Evolutionary conservation across 2,888 invertebrate species (phyloP).

Genomic region (Lucinisca nassula): DNA sequence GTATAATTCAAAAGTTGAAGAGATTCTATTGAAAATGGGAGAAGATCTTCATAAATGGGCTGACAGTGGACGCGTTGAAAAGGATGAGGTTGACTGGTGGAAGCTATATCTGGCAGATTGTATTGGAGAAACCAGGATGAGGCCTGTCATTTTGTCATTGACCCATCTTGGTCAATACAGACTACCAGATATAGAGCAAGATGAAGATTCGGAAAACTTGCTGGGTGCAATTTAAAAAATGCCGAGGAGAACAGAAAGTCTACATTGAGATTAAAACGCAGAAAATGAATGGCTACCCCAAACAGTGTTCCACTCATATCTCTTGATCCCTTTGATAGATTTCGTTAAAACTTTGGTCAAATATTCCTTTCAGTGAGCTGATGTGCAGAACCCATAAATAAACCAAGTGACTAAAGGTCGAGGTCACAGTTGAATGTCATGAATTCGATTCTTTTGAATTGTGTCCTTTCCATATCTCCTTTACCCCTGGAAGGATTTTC

Average conservation of each 20-base stretch:
- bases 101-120: not conserved
- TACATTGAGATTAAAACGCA: not conserved
- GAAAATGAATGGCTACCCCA: too few species aligned
- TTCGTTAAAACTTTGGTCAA: too few species aligned
- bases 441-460: too few species aligned
- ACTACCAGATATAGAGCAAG: not conserved
- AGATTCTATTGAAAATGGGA: not conserved
- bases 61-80: not conserved
- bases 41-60: not conserved
- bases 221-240: not conserved
- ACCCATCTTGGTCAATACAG: not conserved
- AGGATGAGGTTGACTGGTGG: not conserved
- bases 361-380: too few species aligned
- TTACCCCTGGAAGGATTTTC: too few species aligned
- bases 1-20: not conserved
- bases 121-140: not conserved
- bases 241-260: not conserved
- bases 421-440: too few species aligned
- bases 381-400: too few species aligned
- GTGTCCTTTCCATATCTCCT: too few species aligned
- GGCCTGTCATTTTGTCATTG: not conserved
- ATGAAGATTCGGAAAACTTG: not conserved
- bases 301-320: too few species aligned
- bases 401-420: too few species aligned
- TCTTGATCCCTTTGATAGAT: too few species aligned